phyloP scores from a whole-genome alignment of 2,113 vertebrate genomes.

The Mobula birostris region DNA sequence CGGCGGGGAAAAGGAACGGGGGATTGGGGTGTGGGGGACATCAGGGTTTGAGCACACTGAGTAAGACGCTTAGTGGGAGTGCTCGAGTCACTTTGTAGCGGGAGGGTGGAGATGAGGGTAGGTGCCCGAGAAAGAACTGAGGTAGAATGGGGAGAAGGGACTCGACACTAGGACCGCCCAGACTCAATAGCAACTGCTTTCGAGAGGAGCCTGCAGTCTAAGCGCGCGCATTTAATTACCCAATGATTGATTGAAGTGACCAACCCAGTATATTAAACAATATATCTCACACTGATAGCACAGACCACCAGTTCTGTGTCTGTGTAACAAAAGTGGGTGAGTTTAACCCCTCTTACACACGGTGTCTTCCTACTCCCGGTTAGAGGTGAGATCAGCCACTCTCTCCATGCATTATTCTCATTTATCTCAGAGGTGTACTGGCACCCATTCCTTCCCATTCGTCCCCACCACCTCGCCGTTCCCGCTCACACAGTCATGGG shows the following conservation, averaged over 20 bases:
- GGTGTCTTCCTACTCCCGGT: neutral
- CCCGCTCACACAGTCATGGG: no score
- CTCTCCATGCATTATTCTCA: neutral
- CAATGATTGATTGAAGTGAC: neutral
- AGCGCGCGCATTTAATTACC: neutral
- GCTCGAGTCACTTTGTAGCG: no score
- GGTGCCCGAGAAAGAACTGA: no score
- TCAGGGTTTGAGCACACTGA: no score
- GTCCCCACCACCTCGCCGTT: no score
- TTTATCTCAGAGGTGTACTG: neutral
- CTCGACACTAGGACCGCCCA: neutral
- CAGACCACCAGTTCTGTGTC: neutral
- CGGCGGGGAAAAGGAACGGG: no score
- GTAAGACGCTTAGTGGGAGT: neutral
- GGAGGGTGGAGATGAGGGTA: no score
- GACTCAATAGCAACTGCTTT: neutral
- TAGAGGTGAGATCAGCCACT: neutral
- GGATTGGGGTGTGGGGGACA: no score
- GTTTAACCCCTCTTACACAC: neutral
- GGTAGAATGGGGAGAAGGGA: neutral
- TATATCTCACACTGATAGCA: neutral
- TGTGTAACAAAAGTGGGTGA: no score
- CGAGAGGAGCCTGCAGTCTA: neutral
- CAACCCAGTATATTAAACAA: neutral
- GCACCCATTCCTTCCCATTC: neutral